A percentile compares a stretch with the other conserved stretches of the same genome.
These are phyloP conservation scores for Catamblyrhynchus diadema DNA, from an alignment of 2,797 vertebrate species.

Conservation along the genomic window DNA sequence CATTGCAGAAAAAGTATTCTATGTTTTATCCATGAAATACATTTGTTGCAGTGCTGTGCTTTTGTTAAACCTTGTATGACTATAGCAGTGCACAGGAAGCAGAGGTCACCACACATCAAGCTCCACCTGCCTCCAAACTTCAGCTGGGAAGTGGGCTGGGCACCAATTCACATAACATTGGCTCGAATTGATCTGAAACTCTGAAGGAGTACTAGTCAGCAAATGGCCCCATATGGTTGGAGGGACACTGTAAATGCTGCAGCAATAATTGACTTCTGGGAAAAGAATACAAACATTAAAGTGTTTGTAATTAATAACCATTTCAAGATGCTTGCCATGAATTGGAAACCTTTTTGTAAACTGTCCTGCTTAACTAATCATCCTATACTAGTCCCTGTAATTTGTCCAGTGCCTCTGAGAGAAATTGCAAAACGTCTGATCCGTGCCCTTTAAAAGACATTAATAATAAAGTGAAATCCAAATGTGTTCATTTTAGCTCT, in stretches of 20 bases:
- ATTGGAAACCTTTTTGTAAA: slow-evolving; percentile 68
- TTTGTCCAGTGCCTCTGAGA: slow-evolving; percentile 27
- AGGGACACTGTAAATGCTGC: slow-evolving; percentile 47
- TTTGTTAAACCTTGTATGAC: neutral
- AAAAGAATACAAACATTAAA: slow-evolving; percentile 54
- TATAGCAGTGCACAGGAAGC: slow-evolving; percentile 33
- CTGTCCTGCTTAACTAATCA: slow-evolving; percentile 47
- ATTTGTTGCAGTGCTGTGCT: neutral
- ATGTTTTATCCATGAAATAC: neutral
- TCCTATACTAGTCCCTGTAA: slow-evolving; percentile 6
- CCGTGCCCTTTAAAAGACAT: neutral
- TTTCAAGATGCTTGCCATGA: slow-evolving; percentile 82
- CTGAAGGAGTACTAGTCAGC: neutral
- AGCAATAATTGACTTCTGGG: slow-evolving; percentile 75
- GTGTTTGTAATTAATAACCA: slow-evolving; percentile 80
- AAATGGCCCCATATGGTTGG: slow-evolving; percentile 51
- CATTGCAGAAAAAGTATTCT: neutral
- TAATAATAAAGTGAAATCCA: neutral
- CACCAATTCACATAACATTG: neutral
- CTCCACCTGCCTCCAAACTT: neutral
- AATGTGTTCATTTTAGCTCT: neutral
- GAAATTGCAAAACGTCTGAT: neutral
- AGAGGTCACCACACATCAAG: slow-evolving; percentile 60
- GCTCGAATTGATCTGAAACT: neutral
- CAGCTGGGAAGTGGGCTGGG: neutral